Conservation (phyloP, 1,140 invertebrate species). For the Leptinotarsa lineolata region DNA sequence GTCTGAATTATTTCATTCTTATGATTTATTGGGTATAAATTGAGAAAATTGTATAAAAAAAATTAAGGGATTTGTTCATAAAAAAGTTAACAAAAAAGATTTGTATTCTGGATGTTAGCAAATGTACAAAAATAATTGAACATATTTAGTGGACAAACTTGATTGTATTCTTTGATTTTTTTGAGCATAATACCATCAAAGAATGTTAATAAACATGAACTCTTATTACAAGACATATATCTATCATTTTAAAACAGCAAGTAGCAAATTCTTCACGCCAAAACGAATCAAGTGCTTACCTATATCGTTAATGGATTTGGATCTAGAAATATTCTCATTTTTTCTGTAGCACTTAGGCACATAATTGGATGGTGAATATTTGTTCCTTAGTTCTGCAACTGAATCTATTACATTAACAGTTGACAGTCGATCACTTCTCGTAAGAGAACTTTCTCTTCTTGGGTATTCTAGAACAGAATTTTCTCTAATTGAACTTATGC, state of each 20-base stretch:
- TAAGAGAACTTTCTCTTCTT: conserved; percentile 46
- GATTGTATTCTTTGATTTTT: background rate
- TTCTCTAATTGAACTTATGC: conserved; percentile 49
- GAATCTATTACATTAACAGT: conserved; percentile 54
- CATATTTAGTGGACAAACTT: background rate
- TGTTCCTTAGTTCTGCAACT: conserved; percentile 64
- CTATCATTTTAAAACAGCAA: too few species aligned
- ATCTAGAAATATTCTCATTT: conserved; percentile 56
- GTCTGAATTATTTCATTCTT: too few species aligned
- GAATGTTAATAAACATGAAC: too few species aligned
- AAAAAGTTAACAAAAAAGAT: too few species aligned
- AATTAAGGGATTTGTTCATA: too few species aligned
- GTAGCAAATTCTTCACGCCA: too few species aligned
- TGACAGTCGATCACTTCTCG: conserved; percentile 45
- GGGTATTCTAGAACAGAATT: conserved; percentile 43
- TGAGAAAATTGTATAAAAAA: too few species aligned
- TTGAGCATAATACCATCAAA: too few species aligned
- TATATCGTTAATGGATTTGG: conserved; percentile 63
- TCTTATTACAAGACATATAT: too few species aligned
- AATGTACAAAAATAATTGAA: background rate
- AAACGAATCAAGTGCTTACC: conserved; percentile 35
- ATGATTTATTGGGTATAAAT: too few species aligned
- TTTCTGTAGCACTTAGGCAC: conserved; percentile 62
- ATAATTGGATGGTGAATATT: conserved; percentile 67
- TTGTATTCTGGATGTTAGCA: too few species aligned